These are phyloP conservation scores for Neosilurus hyrtlii DNA, from an alignment of 2,797 vertebrate species.

Conservation along the genomic window DNA sequence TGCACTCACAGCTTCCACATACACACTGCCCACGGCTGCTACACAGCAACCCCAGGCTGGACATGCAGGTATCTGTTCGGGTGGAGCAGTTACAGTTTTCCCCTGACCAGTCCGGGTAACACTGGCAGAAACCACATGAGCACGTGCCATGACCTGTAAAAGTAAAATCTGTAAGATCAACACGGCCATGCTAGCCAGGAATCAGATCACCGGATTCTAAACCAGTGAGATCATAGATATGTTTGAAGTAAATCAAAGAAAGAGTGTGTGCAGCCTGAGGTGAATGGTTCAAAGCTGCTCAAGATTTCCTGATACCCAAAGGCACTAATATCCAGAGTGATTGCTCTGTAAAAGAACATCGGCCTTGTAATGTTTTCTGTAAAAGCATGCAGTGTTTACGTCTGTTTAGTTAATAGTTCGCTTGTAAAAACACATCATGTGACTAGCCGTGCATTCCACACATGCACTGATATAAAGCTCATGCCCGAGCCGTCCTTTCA, in stretches of 20 bases:
- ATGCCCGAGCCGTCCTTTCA: conserved; percentile 4
- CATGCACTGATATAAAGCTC: conserved; percentile 23
- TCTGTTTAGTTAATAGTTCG: conserved; percentile 29
- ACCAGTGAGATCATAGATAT: conserved; percentile 11
- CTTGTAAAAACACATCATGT: conserved; percentile 34
- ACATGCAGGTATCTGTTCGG: conserved; percentile 91
- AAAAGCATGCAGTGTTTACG: conserved; percentile 29
- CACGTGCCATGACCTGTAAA: conserved; percentile 87
- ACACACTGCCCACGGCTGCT: conserved; percentile 86
- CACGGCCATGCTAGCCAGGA: background rate
- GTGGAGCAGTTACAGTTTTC: conserved; percentile 96
- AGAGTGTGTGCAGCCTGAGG: conserved; percentile 3
- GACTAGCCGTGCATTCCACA: conserved; percentile 39
- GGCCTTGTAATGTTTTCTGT: conserved; percentile 35
- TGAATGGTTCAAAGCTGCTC: conserved; percentile 4
- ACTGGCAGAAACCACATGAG: conserved; percentile 91
- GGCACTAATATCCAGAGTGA: background rate
- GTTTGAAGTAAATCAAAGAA: background rate
- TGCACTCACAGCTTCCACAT: conserved; percentile 90
- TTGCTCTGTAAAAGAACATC: background rate
- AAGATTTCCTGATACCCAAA: conserved; percentile 22
- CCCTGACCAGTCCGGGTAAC: conserved; percentile 89
- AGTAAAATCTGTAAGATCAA: conserved; percentile 12
- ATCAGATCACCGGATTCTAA: background rate
- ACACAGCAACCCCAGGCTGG: conserved; percentile 87